Percentiles rank a stretch among this genome's conserved stretches.
phyloP scores from a whole-genome alignment of 2,113 vertebrate genomes.

The Eublepharis macularius region DNA sequence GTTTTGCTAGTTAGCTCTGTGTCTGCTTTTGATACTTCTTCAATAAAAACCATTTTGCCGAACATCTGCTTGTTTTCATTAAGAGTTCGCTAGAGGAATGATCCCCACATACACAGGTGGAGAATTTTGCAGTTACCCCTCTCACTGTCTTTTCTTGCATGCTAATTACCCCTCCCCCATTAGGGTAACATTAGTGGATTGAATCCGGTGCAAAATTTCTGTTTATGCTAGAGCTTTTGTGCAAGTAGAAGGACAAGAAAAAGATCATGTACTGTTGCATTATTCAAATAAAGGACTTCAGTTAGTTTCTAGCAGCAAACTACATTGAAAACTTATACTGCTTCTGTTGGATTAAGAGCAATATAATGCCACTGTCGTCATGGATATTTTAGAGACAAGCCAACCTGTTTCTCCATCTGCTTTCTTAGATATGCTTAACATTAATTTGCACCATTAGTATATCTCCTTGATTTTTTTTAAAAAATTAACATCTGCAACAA shows the following conservation, averaged over 20 bases:
- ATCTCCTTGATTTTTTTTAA: constrained; percentile 24
- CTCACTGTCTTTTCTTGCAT: too few relatives aligned
- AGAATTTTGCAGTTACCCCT: too few relatives aligned
- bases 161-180: too few relatives aligned
- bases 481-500: constrained; percentile 8
- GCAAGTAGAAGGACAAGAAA: too few relatives aligned
- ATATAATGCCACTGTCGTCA: constrained; percentile 14
- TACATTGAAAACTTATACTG: constrained; percentile 14
- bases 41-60: too few relatives aligned
- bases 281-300: not conserved
- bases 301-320: constrained; percentile 28
- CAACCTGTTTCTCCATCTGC: constrained; percentile 43
- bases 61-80: too few relatives aligned
- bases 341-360: constrained; percentile 36
- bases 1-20: too few relatives aligned
- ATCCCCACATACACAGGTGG: too few relatives aligned
- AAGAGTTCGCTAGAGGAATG: too few relatives aligned
- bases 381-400: constrained; percentile 34
- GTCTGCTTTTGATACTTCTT: too few relatives aligned
- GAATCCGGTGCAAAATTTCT: not conserved
- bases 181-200: too few relatives aligned
- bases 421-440: constrained; percentile 51
- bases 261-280: not conserved
- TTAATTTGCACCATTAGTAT: constrained; percentile 31
- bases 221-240: too few relatives aligned